Evolutionary conservation across 1,140 invertebrate genomes (phyloP), one percentile per base, ranked within the genome.

Genomic region (Euwallacea fornicatus): DNA sequence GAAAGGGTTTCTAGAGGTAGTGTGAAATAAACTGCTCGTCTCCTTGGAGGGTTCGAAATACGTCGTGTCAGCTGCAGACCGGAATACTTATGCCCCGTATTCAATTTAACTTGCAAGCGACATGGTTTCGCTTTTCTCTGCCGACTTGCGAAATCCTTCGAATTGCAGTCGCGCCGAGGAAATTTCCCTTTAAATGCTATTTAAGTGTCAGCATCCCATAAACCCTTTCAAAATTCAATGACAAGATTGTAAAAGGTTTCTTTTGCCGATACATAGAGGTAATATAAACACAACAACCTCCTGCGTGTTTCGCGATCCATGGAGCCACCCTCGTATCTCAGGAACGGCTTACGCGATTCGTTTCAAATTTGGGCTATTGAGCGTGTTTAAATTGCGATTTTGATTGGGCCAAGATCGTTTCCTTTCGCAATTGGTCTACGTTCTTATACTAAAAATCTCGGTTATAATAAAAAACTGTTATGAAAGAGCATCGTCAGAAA

Each of bases 111-210:
- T 60, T 60, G 58, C 41, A 41, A 60, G 16, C 41, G 58, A 60
- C 58, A 60, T 42, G 58, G 41, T 60, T 60, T 60, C 41, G 58
- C 58, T 60, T 60, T 60, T 60, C 58, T 42, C 58, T 60, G 58
- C 16, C 16, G 13, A 60, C 21, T 41, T 60, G 58, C 41, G 16
- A 16, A 42, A 60, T 60, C 41, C 16, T 10, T 15, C 42, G 41
- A 11, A 42, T 33, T 60, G 16, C 58, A 33, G 42, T 60, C 42
- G 41, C 21, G 16, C 7, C 9, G 9, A 50, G 13, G 46, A 50
- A 50, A 50, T 13, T 50, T 50, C 46, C 13, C 6, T 10, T 50
- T 50, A 50, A 50, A 50, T 50, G 46, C 46, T 50, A 50, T 13
- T 50, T 50, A 50, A 50, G 13, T 10, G 13, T 50, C 13, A 9